Percentiles rank a stretch among this genome's conserved stretches.
phyloP scores from a whole-genome alignment of 2,113 vertebrate species.

The Ochotona curzoniae region DNA sequence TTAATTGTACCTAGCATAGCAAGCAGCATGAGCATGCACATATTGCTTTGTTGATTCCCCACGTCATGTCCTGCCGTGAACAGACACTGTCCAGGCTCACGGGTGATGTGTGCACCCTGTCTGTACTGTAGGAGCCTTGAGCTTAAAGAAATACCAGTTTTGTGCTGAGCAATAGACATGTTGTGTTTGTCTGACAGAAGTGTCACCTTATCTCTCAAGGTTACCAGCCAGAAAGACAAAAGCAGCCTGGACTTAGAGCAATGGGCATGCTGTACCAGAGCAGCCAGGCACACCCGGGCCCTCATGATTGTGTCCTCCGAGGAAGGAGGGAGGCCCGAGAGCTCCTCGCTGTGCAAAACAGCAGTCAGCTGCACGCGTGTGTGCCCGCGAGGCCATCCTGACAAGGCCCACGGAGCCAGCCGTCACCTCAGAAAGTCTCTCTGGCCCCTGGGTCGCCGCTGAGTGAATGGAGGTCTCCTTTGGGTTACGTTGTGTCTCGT shows the following conservation, averaged over 20 bases:
- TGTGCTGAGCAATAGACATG: not conserved
- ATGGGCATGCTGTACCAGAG: not conserved
- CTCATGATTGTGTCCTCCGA: not conserved
- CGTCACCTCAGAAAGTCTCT: not conserved
- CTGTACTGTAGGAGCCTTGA: not conserved
- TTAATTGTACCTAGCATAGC: not conserved
- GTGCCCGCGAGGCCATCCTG: not conserved
- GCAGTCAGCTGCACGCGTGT: not conserved
- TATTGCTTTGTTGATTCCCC: not conserved
- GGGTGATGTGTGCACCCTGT: not conserved
- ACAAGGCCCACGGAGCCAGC: not conserved
- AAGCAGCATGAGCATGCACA: not conserved
- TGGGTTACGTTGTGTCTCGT: not conserved
- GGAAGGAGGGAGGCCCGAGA: not conserved
- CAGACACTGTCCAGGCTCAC: not conserved
- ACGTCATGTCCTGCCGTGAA: not conserved
- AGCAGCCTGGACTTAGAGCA: not conserved
- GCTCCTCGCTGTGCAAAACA: not conserved
- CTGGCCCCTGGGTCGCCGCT: no score
- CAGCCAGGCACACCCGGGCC: not conserved
- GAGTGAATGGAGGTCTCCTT: not conserved
- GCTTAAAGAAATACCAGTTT: not conserved
- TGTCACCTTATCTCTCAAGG: not conserved
- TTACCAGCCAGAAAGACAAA: not conserved
- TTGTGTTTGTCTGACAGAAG: not conserved